These are phyloP conservation scores for Gila robusta DNA, from an alignment of 2,797 vertebrate genomes.

Conservation along the genomic window DNA sequence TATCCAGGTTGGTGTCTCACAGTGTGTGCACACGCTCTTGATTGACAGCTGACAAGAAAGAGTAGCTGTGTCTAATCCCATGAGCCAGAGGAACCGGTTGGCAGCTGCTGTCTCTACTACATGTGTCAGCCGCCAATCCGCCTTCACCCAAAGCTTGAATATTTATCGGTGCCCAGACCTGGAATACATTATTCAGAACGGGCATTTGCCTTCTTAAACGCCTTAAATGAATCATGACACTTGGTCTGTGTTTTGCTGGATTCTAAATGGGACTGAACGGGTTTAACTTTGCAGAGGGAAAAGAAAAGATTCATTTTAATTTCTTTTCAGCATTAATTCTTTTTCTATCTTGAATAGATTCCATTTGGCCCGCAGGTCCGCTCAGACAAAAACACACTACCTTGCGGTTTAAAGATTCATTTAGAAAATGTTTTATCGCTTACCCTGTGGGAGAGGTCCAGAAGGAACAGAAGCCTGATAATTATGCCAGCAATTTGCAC, in stretches of 20 bases:
- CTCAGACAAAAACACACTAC: slow-evolving; percentile 22
- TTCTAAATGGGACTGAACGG: slow-evolving; percentile 68
- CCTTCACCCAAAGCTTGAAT: slow-evolving; percentile 75
- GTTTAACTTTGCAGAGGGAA: slow-evolving; percentile 24
- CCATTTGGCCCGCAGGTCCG: slow-evolving; percentile 2
- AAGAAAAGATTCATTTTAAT: slow-evolving; percentile 41
- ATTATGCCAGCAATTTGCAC: slow-evolving; percentile 35
- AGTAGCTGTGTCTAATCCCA: slow-evolving; percentile 63
- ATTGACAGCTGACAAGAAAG: slow-evolving; percentile 51
- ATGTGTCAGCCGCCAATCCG: slow-evolving; percentile 62
- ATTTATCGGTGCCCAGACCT: slow-evolving; percentile 75
- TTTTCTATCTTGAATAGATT: slow-evolving; percentile 41
- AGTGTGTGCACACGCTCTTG: slow-evolving; percentile 12
- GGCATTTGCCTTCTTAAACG: slow-evolving; percentile 79
- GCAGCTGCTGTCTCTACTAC: slow-evolving; percentile 34
- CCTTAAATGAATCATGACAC: slow-evolving; percentile 81
- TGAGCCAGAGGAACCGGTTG: slow-evolving; percentile 54
- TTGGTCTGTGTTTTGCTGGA: slow-evolving; percentile 76
- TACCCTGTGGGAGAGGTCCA: slow-evolving; percentile 31
- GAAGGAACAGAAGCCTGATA: slow-evolving; percentile 42
- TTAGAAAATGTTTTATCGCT: slow-evolving; percentile 50
- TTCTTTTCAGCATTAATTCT: slow-evolving; percentile 32
- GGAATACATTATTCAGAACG: slow-evolving; percentile 81
- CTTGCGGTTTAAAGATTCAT: slow-evolving; percentile 43
- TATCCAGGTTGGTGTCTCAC: slow-evolving; percentile 24